These are phyloP conservation scores for Malacoctenus gilli DNA, from an alignment of 2,797 vertebrate species.

Conservation along the genomic window DNA sequence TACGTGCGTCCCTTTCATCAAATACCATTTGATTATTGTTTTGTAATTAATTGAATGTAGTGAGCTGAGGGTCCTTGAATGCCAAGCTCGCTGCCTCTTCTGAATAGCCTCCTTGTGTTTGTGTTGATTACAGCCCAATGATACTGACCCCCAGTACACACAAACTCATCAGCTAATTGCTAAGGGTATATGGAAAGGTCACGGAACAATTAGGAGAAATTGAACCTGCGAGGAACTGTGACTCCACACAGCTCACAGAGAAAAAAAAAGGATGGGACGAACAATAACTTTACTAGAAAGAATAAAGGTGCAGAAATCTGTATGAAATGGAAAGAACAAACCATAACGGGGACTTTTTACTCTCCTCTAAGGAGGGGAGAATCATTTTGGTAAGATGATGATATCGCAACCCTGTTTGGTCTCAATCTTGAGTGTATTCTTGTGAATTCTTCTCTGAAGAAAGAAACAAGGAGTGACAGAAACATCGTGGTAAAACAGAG, in stretches of 20 bases:
- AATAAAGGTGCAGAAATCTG: slow-evolving; percentile 16
- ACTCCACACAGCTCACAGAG: slow-evolving; percentile 23
- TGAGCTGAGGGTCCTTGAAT: slow-evolving; percentile 57
- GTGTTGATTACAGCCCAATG: slow-evolving; percentile 70
- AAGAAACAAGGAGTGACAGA: too few species aligned
- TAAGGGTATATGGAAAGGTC: slow-evolving; percentile 72
- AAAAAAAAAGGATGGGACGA: slow-evolving; percentile 19
- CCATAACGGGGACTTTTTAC: too few species aligned
- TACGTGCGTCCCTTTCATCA: slow-evolving; percentile 47
- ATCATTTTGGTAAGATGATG: too few species aligned
- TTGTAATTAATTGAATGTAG: slow-evolving; percentile 65
- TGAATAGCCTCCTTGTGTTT: slow-evolving; percentile 64
- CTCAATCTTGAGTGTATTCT: too few species aligned
- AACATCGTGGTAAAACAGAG: too few species aligned
- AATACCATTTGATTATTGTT: slow-evolving; percentile 60
- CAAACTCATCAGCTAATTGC: slow-evolving; percentile 81
- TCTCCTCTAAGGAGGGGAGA: too few species aligned
- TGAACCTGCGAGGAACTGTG: slow-evolving; percentile 51
- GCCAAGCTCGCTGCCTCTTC: slow-evolving; percentile 38
- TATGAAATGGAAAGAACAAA: slow-evolving; percentile 13
- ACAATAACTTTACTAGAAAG: slow-evolving; percentile 8
- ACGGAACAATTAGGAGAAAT: slow-evolving; percentile 72
- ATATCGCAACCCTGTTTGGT: too few species aligned
- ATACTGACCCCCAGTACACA: slow-evolving; percentile 65
- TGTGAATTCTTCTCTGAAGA: too few species aligned